Evolutionary conservation across 1,140 invertebrate genomes (phyloP).

Genomic region (Drosophila sproati): DNA sequence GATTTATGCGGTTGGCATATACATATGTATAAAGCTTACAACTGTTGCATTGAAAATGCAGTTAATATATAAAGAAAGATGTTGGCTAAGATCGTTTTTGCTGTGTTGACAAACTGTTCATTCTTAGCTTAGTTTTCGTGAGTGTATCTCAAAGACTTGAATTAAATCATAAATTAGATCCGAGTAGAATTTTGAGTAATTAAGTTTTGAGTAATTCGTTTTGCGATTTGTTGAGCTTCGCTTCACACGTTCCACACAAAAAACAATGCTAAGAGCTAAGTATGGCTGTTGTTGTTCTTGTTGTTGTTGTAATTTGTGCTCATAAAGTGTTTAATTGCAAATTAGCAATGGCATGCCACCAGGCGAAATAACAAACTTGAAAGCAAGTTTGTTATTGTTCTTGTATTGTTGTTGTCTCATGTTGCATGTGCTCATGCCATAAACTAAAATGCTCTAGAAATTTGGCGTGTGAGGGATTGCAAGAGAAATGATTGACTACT

Average conservation of each 20-base stretch:
- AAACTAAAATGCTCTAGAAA: conserved; percentile 29
- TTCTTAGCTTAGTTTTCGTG: background rate
- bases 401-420: conserved; percentile 31
- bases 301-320: conserved; percentile 73
- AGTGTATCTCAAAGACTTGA: background rate
- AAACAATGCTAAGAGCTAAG: background rate
- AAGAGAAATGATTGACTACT: background rate
- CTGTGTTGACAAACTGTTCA: background rate
- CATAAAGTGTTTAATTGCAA: conserved; percentile 83
- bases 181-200: background rate
- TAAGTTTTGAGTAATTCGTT: background rate
- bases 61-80: no score
- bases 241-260: conserved; percentile 7
- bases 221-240: conserved; percentile 25
- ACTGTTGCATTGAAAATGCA: no score
- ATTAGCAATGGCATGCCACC: conserved; percentile 68
- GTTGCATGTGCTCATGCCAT: conserved; percentile 69
- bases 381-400: conserved; percentile 50
- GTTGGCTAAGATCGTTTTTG: no score
- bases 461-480: background rate
- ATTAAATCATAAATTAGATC: conserved; percentile 3
- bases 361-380: conserved; percentile 18
- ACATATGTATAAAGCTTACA: no score
- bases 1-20: no score
- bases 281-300: conserved; percentile 37